These are phyloP conservation scores for Pithys albifrons DNA, from an alignment of 2,113 vertebrate genomes.

Conservation along the genomic window DNA sequence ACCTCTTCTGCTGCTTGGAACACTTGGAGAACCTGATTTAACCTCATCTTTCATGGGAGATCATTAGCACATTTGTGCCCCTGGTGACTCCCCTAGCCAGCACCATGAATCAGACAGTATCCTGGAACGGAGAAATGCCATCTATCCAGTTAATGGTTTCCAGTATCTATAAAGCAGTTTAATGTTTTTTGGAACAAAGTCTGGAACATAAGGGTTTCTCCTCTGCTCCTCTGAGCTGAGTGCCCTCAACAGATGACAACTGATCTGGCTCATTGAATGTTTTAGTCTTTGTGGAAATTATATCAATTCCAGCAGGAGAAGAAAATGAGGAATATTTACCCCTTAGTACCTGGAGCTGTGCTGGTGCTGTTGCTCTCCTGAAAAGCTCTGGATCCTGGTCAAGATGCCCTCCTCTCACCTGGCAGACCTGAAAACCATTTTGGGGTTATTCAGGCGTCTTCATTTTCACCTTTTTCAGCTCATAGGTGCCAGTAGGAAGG, in stretches of 20 bases:
- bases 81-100: neutral
- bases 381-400: neutral
- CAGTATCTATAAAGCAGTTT: conserved; percentile 32
- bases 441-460: neutral
- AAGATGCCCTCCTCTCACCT: neutral
- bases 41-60: neutral
- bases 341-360: neutral
- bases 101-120: neutral
- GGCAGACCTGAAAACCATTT: neutral
- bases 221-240: neutral
- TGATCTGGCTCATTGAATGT: conserved; percentile 32
- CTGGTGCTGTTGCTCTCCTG: neutral
- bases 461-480: neutral
- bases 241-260: conserved; percentile 54
- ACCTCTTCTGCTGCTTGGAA: neutral
- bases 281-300: conserved; percentile 44
- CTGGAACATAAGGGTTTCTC: conserved; percentile 54
- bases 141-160: conserved; percentile 2
- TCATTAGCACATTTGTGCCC: neutral
- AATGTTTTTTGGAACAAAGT: conserved; percentile 45
- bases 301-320: conserved; percentile 9
- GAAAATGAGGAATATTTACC: conserved; percentile 6
- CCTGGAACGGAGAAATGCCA: neutral
- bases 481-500: neutral
- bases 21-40: neutral